These are phyloP conservation scores for Aplysia californica DNA, from an alignment of 1,140 invertebrate species.

Conservation along the genomic window DNA sequence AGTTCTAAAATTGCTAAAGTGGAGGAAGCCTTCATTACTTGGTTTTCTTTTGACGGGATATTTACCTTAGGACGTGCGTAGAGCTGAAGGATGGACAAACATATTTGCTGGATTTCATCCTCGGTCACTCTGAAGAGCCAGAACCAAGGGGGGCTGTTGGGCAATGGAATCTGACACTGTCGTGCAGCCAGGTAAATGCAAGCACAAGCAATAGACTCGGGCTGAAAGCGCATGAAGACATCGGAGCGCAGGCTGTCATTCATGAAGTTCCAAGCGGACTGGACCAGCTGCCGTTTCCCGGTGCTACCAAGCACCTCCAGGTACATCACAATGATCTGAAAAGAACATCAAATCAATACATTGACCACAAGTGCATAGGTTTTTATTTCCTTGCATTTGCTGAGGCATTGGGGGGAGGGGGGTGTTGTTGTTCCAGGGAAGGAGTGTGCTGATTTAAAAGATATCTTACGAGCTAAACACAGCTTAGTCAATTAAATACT, in stretches of 20 bases:
- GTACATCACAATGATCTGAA: conserved; percentile 91
- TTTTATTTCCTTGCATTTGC: no score
- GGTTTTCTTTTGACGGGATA: no score
- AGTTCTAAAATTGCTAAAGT: no score
- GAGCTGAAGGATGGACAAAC: conserved; percentile 83
- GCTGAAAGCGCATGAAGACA: conserved; percentile 94
- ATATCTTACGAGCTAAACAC: no score
- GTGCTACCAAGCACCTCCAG: conserved; percentile 90
- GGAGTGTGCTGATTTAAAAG: no score
- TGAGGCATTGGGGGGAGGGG: no score
- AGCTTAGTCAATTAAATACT: no score
- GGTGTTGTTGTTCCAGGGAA: no score
- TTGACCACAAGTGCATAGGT: no score
- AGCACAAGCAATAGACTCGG: conserved; percentile 98
- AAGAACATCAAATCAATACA: no score
- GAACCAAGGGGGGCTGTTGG: conserved; percentile 91
- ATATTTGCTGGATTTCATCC: conserved; percentile 86
- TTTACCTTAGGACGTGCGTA: conserved; percentile 74
- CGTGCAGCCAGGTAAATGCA: conserved; percentile 96
- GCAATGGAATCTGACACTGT: conserved; percentile 85
- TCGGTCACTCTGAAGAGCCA: conserved; percentile 85
- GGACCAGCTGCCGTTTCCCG: conserved; percentile 86
- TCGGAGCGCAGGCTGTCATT: conserved; percentile 97
- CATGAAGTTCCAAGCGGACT: conserved; percentile 99
- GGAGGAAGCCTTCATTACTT: no score